Percentiles rank a stretch among this genome's conserved stretches.
Evolutionary conservation across 2,797 vertebrate species (phyloP).

Genomic region (Rhincodon typus): DNA sequence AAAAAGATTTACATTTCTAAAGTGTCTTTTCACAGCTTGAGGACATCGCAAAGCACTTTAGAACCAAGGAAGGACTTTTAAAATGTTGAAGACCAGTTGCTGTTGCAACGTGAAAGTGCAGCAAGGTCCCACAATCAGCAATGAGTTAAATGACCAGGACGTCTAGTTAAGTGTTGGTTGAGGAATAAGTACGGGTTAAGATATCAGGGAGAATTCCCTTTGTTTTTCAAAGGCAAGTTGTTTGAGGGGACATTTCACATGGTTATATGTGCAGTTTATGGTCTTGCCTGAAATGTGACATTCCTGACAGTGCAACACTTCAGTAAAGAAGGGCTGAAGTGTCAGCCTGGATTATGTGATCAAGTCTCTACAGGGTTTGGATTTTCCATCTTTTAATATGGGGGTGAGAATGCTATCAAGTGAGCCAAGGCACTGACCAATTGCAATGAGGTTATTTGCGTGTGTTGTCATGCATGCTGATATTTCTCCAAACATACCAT

Average conservation of each 20-base stretch:
- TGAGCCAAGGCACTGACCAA: not conserved
- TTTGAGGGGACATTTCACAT: no score
- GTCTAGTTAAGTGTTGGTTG: not conserved
- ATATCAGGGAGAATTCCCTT: not conserved
- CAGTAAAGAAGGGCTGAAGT: not conserved
- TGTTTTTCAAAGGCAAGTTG: not conserved
- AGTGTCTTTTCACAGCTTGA: not conserved
- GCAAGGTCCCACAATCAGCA: not conserved
- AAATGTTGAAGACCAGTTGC: no score
- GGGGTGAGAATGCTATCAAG: not conserved
- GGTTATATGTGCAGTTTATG: no score
- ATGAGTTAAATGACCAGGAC: not conserved
- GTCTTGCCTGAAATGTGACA: not conserved
- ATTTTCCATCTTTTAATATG: not conserved
- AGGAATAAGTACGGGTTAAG: not conserved
- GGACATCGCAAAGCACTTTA: not conserved
- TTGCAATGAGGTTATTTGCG: not conserved
- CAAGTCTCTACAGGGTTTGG: not conserved
- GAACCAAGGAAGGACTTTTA: no score
- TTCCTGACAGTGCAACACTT: not conserved
- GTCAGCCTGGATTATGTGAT: not conserved
- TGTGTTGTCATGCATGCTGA: not conserved
- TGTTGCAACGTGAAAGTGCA: no score
- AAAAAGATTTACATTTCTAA: not conserved
- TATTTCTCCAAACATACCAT: not conserved